Percentiles rank a stretch among this genome's conserved stretches.
phyloP scores from a whole-genome alignment of 2,113 vertebrate species.

The Eonycteris spelaea region DNA sequence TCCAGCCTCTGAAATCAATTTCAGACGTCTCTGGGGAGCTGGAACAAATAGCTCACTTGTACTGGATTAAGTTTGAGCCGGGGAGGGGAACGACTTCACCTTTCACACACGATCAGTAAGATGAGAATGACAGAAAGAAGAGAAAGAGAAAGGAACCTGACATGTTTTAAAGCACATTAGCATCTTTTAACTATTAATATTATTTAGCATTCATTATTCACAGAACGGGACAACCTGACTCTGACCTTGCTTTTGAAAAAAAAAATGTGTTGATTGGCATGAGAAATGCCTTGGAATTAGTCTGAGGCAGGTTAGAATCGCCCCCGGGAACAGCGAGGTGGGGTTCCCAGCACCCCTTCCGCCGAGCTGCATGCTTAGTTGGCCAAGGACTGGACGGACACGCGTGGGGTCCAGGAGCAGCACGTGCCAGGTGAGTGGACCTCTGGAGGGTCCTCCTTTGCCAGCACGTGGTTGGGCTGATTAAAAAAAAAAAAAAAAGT shows the following conservation, averaged over 20 bases:
- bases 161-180: background rate
- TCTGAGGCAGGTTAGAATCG: background rate
- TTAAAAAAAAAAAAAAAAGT: background rate
- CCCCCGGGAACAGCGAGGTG: background rate
- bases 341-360: background rate
- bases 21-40: slow-evolving; percentile 75
- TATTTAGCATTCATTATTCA: slow-evolving; percentile 47
- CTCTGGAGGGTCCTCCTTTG: background rate
- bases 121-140: slow-evolving; percentile 32
- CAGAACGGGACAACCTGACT: slow-evolving; percentile 27
- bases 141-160: slow-evolving; percentile 17
- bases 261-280: background rate
- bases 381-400: background rate
- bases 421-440: background rate
- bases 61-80: slow-evolving; percentile 72
- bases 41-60: slow-evolving; percentile 71
- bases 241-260: slow-evolving; percentile 46
- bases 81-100: background rate
- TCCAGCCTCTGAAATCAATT: slow-evolving; percentile 78
- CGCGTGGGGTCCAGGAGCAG: background rate
- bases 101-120: slow-evolving; percentile 61
- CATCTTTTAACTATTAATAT: slow-evolving; percentile 41
- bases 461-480: background rate
- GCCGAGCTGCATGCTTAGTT: background rate
- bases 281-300: slow-evolving; percentile 19